Evolutionary conservation across 2,113 vertebrate species (phyloP), one percentile per base, ranked within the genome.

Genomic region (Paradisaea rubra): DNA sequence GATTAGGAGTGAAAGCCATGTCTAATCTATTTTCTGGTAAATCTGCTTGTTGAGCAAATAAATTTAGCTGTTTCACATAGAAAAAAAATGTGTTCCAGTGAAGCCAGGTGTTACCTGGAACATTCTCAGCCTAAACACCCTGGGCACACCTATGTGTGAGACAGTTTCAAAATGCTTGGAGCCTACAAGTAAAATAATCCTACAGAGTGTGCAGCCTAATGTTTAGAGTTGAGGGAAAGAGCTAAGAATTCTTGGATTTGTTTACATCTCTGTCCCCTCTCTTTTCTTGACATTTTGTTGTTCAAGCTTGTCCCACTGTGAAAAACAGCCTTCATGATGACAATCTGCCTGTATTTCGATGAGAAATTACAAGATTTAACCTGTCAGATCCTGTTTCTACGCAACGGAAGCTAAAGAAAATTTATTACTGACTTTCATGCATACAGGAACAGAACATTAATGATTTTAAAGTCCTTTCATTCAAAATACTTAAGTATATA

Each of bases 1-100:
- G 76, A 97, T 85, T 76, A 86, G 95, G 35, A 97, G 56, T 77
- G 90, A 96, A 96, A 94, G 68, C 93, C 86, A 61, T 89, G 80
- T 76, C 85, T 96, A 92, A 96, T 90, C 35, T 80, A 72, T 94
- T 95, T 95, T 94, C 73, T 78, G 78, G 84, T 66, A 96, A 89
- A 74, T 82, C 45, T 95, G 53, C 41, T 72, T 96, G 70, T 73
- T 82, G 44, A 80, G 50, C 63, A 96, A 96, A 96, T 68, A 96
- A 86, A 89, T 83, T 71, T 47, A 86, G 30, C n/a, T 41, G 39
- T 91, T 92, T 76, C 68, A 79, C 68, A 49, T 37, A 47, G 31
- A 18, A 77, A 95, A 88, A 73, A 45, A 45, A 70, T 24, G 17
- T 68, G 31, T 18, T 68, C 31, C 72, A 81, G 12, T 33, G 39